A percentile compares a stretch with the other conserved stretches of the same genome.
Evolutionary conservation across 2,113 vertebrate species (phyloP).

Genomic region (Percina caprodes): DNA sequence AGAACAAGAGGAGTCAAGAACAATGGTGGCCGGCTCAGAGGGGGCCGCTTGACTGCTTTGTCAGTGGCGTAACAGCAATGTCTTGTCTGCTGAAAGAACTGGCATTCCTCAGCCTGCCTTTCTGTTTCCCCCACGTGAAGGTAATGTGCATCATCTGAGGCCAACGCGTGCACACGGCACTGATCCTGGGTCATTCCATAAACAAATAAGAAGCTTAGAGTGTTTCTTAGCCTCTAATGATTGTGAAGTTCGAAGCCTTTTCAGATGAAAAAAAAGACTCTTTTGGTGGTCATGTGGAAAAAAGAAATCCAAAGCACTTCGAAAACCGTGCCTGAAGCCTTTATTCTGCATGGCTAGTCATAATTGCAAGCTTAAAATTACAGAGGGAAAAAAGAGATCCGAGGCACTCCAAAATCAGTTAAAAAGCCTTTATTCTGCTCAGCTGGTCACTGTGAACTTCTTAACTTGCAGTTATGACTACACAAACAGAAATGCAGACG

Average conservation of each 20-base stretch:
- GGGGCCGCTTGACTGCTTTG: conserved; percentile 58
- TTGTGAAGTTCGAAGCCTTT: conserved; percentile 28
- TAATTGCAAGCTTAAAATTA: conserved; percentile 68
- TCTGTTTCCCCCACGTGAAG: conserved; percentile 33
- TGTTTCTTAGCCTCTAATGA: conserved; percentile 39
- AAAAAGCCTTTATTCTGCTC: conserved; percentile 63
- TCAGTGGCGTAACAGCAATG: conserved; percentile 63
- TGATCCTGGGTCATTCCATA: conserved; percentile 40
- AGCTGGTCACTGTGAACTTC: conserved; percentile 54
- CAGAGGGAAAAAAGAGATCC: conserved; percentile 32
- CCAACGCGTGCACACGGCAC: neutral
- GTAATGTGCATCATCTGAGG: conserved; percentile 26
- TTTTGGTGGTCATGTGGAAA: conserved; percentile 56
- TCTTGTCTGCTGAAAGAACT: conserved; percentile 33
- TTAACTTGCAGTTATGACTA: conserved; percentile 31
- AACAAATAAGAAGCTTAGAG: conserved; percentile 52
- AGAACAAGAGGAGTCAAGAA: conserved; percentile 62
- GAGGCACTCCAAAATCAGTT: conserved; percentile 57
- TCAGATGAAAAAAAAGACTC: conserved; percentile 18
- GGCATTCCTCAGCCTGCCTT: neutral
- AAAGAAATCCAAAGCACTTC: conserved; percentile 45
- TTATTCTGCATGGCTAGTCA: conserved; percentile 73
- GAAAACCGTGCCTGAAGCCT: conserved; percentile 52
- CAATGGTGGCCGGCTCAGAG: conserved; percentile 58
- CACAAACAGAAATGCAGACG: conserved; percentile 5